phyloP scores from a whole-genome alignment of 2,797 vertebrate species.

The Otus scops region DNA sequence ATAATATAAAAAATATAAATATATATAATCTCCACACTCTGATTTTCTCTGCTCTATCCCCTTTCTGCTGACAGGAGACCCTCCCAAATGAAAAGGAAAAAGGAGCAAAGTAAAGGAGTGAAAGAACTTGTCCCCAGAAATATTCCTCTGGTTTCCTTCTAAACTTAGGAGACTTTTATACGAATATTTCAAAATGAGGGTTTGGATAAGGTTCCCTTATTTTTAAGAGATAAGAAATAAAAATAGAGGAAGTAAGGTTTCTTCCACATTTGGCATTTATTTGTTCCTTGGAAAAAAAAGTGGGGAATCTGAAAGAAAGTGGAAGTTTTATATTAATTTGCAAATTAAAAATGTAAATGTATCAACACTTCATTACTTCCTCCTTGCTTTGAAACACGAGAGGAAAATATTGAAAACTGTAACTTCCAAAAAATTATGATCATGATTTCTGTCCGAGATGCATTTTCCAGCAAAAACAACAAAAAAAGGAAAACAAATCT shows the following conservation, averaged over 20 bases:
- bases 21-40: background rate
- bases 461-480: background rate
- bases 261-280: background rate
- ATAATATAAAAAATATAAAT: background rate
- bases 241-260: background rate
- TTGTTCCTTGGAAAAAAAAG: background rate
- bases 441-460: background rate
- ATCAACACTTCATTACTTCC: background rate
- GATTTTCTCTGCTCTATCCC: background rate
- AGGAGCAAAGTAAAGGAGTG: background rate
- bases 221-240: background rate
- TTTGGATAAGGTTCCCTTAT: background rate
- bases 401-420: background rate
- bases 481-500: background rate
- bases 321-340: background rate
- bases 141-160: background rate
- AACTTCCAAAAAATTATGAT: background rate
- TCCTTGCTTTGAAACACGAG: background rate
- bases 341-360: background rate
- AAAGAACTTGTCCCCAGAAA: background rate
- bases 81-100: background rate
- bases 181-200: background rate
- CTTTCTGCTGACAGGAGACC: background rate
- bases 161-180: background rate
- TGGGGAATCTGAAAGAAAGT: background rate